A percentile compares a stretch with the other conserved stretches of the same genome.
phyloP scores from a whole-genome alignment of 1,140 invertebrate genomes.

The Hyles euphorbiae region DNA sequence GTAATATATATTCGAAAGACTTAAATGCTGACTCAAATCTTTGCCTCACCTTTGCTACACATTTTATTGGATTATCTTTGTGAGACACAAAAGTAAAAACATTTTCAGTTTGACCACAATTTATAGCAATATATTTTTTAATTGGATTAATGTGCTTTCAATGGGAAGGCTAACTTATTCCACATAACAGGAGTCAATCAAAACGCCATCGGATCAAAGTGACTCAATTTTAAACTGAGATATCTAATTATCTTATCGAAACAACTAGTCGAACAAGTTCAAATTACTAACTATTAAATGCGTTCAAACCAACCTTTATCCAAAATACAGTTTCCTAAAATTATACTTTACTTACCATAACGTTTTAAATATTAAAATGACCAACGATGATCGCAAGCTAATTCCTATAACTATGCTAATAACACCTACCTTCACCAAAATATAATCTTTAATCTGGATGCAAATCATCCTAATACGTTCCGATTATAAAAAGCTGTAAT shows the following conservation, averaged over 20 bases:
- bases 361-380: conserved; percentile 65
- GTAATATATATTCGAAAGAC: conserved; percentile 43
- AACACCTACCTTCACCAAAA: conserved; percentile 63
- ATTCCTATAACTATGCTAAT: conserved; percentile 72
- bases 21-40: conserved; percentile 39
- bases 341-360: conserved; percentile 41
- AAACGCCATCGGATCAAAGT: conserved; percentile 8
- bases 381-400: conserved; percentile 58
- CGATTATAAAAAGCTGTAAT: conserved; percentile 71
- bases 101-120: not conserved
- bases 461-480: conserved; percentile 72
- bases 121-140: not conserved
- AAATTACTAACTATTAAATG: conserved; percentile 27
- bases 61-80: conserved; percentile 16
- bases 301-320: conserved; percentile 29
- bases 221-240: conserved; percentile 13
- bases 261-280: conserved; percentile 20
- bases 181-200: not conserved
- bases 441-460: conserved; percentile 74
- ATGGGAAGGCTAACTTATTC: not conserved
- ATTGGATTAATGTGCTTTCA: no score
- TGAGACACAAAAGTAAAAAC: not conserved
- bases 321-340: conserved; percentile 39
- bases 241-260: conserved; percentile 12
- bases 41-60: conserved; percentile 19